Percentiles rank a stretch among this genome's conserved stretches.
Conservation (phyloP, 1,140 invertebrate species). For the Diorhabda carinulata region DNA sequence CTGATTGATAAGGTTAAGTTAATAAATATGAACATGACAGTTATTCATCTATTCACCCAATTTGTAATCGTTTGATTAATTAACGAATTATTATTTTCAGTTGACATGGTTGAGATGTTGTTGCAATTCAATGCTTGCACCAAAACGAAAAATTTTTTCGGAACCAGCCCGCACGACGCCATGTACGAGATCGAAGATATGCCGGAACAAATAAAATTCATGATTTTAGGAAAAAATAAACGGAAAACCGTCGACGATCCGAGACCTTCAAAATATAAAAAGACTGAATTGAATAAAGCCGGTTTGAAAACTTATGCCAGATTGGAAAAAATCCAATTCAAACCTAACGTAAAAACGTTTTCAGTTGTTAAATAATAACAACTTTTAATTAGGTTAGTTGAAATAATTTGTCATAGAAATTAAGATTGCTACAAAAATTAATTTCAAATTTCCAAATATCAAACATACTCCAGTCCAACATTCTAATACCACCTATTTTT, state of each 20-base stretch:
- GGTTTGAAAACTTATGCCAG: constrained; percentile 26
- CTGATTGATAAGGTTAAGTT: no score
- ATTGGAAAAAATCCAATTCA: constrained; percentile 18
- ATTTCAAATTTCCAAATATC: no score
- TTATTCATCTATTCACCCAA: no score
- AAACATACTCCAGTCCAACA: no score
- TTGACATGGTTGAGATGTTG: constrained; percentile 33
- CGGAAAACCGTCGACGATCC: constrained; percentile 21
- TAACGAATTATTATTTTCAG: constrained; percentile 26
- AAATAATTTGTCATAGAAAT: no score
- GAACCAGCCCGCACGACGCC: constrained; percentile 40
- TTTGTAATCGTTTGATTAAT: no score
- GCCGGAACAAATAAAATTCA: constrained; percentile 31
- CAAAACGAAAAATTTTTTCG: constrained; percentile 41
- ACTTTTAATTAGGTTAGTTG: no score
- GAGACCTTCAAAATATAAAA: constrained; percentile 21
- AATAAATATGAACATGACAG: no score
- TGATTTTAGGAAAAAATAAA: constrained; percentile 35
- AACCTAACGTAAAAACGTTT: background rate
- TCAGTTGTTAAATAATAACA: background rate
- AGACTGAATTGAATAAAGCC: background rate
- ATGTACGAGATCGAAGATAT: constrained; percentile 42
- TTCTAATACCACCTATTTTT: no score
- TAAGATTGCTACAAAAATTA: no score
- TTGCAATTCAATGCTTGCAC: constrained; percentile 33